Evolutionary conservation across 2,888 invertebrate genomes (phyloP), one percentile per base, ranked within the genome.

Genomic region (Mactromeris polynyma): DNA sequence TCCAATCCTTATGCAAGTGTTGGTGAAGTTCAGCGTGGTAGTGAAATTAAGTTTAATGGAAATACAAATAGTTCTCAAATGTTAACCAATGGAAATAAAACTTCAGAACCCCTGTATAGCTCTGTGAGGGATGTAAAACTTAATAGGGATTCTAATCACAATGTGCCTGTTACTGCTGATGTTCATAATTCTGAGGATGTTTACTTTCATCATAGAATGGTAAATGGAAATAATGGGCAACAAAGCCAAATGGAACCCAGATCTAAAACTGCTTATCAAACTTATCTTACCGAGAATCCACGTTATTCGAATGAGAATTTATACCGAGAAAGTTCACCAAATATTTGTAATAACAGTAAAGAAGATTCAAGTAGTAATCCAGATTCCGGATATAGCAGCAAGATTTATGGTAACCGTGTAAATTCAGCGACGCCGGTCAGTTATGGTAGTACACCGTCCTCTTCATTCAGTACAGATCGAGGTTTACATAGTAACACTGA

Each of bases 371-470:
- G 96, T 88, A 96, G 96, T 87, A 96, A 95, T 89, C 96, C 98
- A 93, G 98, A 98, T 96, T 98, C 98, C 0, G 98, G 98, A 0
- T 98, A 98, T 96, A 98, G 98, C 94, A 98, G 98, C 64, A 98
- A 98, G 95, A 98, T 98, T 93, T 98, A 98, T 93, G 98, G 93
- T 36, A 92, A 83, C 36, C 88, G 93, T n/a, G 87, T 69, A 4
- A 86, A 80, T 17, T 88, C 90, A 11, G 90, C 64, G 3, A 88
- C 87, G 11, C 93, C 93, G 0, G 90, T 90, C 33, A 91, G 93
- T 78, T 93, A 92, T 54, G 94, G 94, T 73, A 90, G 93, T 80
- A 96, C 95, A 2, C 95, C 95, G 0, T 95, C 95, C 3, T 95
- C 95, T 0, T 96, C 96, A 0, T 95, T 95, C 90, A 95, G 95